Base-by-base conservation (phyloP, 2,797 vertebrate genomes). In the Tenualosa ilisha region DNA sequence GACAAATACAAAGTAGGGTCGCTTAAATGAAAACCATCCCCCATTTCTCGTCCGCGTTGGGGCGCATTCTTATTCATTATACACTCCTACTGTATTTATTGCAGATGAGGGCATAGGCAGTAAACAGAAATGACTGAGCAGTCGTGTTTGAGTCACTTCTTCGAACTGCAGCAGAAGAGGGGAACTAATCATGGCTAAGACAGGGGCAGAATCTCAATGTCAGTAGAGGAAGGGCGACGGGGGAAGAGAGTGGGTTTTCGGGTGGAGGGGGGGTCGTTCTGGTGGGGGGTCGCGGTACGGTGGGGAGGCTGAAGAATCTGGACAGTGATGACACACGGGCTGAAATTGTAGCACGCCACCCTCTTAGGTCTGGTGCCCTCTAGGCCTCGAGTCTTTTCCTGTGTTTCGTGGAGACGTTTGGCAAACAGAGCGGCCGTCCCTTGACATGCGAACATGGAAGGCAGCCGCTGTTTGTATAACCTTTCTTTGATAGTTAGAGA, bases 31-130 rank as follows among this genome's bases (percentile, higher is more conserved):
- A 43, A 11, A 24, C 46, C 46, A 2, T 6, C 63, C n/a, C 2
- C 63, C n/a, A 87, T 88, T 86, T 87, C 88, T 87, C 84, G 86
- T 92, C 89, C 90, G 15, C 88, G 85, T 88, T 87, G 83, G 85
- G 75, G 51, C 85, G 86, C 22, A 56, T 90, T 86, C 87, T 91
- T 93, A 90, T 88, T 91, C 89, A 91, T 92, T 88, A 93, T 89
- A 83, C 85, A 90, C 91, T 91, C 88, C 22, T 40, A 86, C 88
- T 84, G 84, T 90, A 92, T 93, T 93, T 94, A 94, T 92, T 89
- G 88, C 89, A 88, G 72, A 91, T 68, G 88, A 89, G 86, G 82
- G 81, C 85, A 79, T 46, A 22, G 72, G 82, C 84, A 87, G 83
- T 89, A 91, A 89, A 92, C 88, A 87, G 92, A 89, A 85, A 87